Evolutionary conservation across 2,797 vertebrate genomes (phyloP).

Genomic region (Tadarida brasiliensis): DNA sequence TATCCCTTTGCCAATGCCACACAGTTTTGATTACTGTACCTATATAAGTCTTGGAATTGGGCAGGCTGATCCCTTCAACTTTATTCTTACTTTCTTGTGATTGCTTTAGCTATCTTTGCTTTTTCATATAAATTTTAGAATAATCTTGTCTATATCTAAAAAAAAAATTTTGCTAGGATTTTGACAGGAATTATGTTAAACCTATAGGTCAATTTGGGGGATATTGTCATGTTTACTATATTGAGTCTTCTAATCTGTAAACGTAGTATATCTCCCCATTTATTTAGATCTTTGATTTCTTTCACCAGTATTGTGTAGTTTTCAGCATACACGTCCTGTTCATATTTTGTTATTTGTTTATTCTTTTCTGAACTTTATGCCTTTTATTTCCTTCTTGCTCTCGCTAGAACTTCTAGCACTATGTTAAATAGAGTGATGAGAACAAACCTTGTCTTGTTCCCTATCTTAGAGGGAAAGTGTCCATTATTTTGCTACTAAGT

Average conservation of each 20-base stretch:
- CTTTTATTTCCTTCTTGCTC: not conserved
- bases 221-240: not conserved
- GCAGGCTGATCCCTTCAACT: not conserved
- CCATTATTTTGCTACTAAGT: not conserved
- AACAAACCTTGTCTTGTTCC: not conserved
- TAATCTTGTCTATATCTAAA: not conserved
- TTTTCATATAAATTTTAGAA: conserved; percentile 21
- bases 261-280: not conserved
- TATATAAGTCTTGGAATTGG: not conserved
- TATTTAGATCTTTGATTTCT: conserved; percentile 14
- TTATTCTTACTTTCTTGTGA: not conserved
- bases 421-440: not conserved
- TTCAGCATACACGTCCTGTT: not conserved
- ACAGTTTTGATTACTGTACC: not conserved
- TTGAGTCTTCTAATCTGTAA: not conserved
- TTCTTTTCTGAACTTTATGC: not conserved
- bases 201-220: not conserved
- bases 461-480: not conserved
- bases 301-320: not conserved
- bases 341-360: conserved; percentile 18
- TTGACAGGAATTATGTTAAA: conserved; percentile 8
- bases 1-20: not conserved
- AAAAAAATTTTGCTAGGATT: not conserved
- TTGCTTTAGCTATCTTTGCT: not conserved
- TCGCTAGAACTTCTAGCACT: not conserved